These are phyloP conservation scores for Apamea epomidion DNA, from an alignment of 2,888 invertebrate genomes.

Conservation along the genomic window DNA sequence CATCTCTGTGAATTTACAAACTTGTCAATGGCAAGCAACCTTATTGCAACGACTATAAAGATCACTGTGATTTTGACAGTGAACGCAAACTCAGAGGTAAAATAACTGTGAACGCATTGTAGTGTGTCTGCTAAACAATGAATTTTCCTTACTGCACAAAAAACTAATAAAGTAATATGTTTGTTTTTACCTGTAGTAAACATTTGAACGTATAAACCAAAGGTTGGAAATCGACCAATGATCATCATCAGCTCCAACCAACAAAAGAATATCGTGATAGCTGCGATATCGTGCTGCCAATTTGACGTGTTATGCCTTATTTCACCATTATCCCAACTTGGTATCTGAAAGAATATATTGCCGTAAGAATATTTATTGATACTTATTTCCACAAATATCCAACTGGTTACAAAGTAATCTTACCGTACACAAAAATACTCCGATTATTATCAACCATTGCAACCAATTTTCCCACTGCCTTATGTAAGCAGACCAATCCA, in stretches of 20 bases:
- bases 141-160: not conserved
- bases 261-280: conserved; percentile 94
- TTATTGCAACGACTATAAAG: too few species aligned
- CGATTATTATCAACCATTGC: conserved; percentile 94
- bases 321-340: conserved; percentile 82
- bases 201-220: conserved; percentile 96
- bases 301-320: conserved; percentile 82
- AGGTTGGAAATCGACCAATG: conserved; percentile 95
- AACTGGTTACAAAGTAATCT: conserved; percentile 60
- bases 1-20: too few species aligned
- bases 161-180: not conserved
- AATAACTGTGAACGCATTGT: not conserved
- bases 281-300: conserved; percentile 96
- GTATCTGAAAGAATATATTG: conserved; percentile 76
- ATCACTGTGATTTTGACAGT: too few species aligned
- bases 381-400: not conserved
- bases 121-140: not conserved
- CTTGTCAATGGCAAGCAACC: too few species aligned
- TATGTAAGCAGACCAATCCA: conserved; percentile 93
- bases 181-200: conserved; percentile 92
- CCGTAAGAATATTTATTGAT: not conserved
- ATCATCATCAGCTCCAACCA: conserved; percentile 97
- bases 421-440: conserved; percentile 93
- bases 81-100: too few species aligned
- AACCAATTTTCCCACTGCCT: conserved; percentile 96